These are phyloP conservation scores for Ectropis grisescens DNA, from an alignment of 1,140 invertebrate species.

Conservation along the genomic window DNA sequence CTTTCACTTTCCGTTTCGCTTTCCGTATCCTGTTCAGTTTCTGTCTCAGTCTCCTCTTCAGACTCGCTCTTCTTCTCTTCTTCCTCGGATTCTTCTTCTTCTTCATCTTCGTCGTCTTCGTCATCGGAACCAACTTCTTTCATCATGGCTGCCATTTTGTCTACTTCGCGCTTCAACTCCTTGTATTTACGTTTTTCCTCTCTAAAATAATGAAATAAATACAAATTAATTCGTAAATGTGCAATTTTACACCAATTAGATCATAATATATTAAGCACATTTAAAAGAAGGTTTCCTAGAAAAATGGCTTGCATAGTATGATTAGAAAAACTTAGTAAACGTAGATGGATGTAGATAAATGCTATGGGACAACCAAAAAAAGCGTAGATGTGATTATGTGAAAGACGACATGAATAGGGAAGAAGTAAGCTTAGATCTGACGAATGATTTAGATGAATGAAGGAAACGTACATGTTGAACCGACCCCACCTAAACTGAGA, in stretches of 20 bases:
- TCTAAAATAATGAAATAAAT: conserved; percentile 44
- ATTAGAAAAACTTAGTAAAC: too few species aligned
- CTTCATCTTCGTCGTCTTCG: conserved; percentile 77
- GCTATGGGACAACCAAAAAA: too few species aligned
- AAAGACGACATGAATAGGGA: too few species aligned
- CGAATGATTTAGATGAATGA: too few species aligned
- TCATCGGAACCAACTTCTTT: conserved; percentile 83
- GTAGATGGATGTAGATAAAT: too few species aligned
- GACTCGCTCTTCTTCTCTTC: conserved; percentile 74
- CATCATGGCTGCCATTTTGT: conserved; percentile 90
- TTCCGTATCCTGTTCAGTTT: conserved; percentile 72
- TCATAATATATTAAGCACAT: too few species aligned
- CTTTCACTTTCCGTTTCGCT: conserved; percentile 76
- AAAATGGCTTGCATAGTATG: too few species aligned
- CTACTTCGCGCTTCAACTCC: conserved; percentile 86
- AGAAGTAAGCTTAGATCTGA: too few species aligned
- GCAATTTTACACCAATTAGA: background rate
- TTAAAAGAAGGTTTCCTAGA: too few species aligned
- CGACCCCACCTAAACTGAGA: too few species aligned
- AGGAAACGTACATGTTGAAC: too few species aligned
- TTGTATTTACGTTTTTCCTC: conserved; percentile 84
- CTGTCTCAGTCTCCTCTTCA: conserved; percentile 74
- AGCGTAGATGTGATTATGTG: too few species aligned
- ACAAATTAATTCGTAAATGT: conserved; percentile 1
- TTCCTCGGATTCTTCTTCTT: conserved; percentile 76